phyloP scores from a whole-genome alignment of 2,113 vertebrate genomes.

The Equus przewalskii region DNA sequence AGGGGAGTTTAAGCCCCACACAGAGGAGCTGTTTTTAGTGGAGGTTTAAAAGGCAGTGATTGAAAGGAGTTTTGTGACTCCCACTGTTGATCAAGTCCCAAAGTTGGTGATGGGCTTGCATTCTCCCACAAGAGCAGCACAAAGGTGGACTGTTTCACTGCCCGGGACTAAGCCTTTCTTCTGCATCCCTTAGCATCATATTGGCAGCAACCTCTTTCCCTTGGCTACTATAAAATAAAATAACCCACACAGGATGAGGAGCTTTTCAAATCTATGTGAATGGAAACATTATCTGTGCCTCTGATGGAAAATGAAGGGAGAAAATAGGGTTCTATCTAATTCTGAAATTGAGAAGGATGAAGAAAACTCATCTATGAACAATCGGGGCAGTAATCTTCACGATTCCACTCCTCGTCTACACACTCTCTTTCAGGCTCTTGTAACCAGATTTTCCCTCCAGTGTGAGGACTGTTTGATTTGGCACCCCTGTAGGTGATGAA shows the following conservation, averaged over 20 bases:
- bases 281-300: slow-evolving; percentile 62
- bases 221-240: slow-evolving; percentile 74
- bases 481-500: background rate
- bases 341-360: background rate
- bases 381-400: background rate
- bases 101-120: slow-evolving; percentile 67
- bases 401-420: background rate
- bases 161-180: slow-evolving; percentile 66
- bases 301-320: background rate
- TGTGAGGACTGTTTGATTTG: background rate
- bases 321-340: background rate
- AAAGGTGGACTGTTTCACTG: slow-evolving; percentile 76
- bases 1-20: slow-evolving; percentile 73
- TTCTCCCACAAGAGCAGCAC: slow-evolving; percentile 56
- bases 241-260: slow-evolving; percentile 50
- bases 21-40: slow-evolving; percentile 74
- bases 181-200: slow-evolving; percentile 54
- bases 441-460: slow-evolving; percentile 30
- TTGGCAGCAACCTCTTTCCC: slow-evolving; percentile 72
- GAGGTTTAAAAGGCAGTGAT: slow-evolving; percentile 71
- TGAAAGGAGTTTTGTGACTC: slow-evolving; percentile 73
- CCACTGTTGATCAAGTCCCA: slow-evolving; percentile 63
- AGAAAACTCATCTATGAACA: background rate
- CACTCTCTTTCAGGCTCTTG: background rate
- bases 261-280: slow-evolving; percentile 65